These are phyloP conservation scores for Salvelinus alpinus DNA, from an alignment of 2,113 vertebrate genomes.

Conservation along the genomic window DNA sequence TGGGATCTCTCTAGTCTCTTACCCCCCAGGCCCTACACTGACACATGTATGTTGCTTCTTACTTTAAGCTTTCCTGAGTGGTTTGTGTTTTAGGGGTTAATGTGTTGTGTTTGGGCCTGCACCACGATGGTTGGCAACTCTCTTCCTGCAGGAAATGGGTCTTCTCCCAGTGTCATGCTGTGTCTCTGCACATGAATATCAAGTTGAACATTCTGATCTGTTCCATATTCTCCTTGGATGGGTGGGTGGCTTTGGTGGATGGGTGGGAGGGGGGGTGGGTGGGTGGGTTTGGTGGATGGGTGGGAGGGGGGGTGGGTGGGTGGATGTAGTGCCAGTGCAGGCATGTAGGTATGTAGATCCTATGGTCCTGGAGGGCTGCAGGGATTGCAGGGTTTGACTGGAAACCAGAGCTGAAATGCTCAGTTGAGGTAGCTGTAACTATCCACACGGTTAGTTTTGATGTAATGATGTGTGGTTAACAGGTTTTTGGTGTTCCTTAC, in stretches of 20 bases:
- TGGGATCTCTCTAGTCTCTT: background rate
- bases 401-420: background rate
- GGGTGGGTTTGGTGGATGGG: no score
- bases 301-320: background rate
- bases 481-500: no score
- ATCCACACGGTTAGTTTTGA: no score
- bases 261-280: background rate
- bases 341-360: no score
- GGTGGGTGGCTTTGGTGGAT: background rate
- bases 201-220: background rate
- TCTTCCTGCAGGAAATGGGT: background rate
- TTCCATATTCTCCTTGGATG: background rate
- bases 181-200: background rate
- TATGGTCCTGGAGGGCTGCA: conserved; percentile 53
- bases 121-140: background rate
- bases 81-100: conserved; percentile 6
- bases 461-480: no score
- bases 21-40: background rate
- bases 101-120: background rate
- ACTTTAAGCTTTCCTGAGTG: background rate
- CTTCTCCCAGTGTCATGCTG: background rate
- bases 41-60: conserved; percentile 9
- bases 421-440: no score
- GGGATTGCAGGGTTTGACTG: conserved; percentile 45
- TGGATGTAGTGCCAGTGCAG: no score